These are phyloP conservation scores for Lacerta viridis DNA, from an alignment of 2,797 vertebrate genomes.

Conservation along the genomic window DNA sequence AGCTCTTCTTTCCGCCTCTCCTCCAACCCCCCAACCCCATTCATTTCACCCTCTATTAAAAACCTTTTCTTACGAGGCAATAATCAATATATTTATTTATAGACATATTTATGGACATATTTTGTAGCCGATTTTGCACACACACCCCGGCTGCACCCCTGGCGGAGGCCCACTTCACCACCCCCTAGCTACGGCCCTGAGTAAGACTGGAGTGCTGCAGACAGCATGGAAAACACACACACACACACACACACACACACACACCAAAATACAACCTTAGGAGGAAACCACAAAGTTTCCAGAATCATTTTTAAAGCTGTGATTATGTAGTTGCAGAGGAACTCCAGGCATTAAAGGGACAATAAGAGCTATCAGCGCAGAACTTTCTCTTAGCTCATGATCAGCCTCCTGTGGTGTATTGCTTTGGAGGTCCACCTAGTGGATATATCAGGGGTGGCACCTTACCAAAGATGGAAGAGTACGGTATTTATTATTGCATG, in stretches of 20 bases:
- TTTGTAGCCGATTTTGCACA: no score
- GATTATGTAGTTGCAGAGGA: neutral
- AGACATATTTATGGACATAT: no score
- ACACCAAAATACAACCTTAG: neutral
- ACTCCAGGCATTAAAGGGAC: neutral
- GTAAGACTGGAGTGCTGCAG: neutral
- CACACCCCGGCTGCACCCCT: no score
- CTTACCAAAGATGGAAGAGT: neutral
- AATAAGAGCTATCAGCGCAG: neutral
- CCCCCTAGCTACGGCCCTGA: no score
- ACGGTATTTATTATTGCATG: neutral
- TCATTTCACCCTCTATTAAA: no score
- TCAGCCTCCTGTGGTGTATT: neutral
- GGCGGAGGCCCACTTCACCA: no score
- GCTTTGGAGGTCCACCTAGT: slow-evolving; percentile 38
- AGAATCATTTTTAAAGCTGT: neutral
- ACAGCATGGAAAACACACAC: neutral
- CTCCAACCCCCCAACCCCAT: no score
- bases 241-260: no score
- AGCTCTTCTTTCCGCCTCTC: no score
- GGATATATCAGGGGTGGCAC: slow-evolving; percentile 7
- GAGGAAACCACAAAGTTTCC: neutral
- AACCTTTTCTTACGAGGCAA: no score
- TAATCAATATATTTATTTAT: no score
- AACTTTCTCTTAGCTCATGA: neutral